These are phyloP conservation scores for Chondrosia reniformis DNA, from an alignment of 37 sponge, comb jelly and placozoan genomes.

Conservation along the genomic window DNA sequence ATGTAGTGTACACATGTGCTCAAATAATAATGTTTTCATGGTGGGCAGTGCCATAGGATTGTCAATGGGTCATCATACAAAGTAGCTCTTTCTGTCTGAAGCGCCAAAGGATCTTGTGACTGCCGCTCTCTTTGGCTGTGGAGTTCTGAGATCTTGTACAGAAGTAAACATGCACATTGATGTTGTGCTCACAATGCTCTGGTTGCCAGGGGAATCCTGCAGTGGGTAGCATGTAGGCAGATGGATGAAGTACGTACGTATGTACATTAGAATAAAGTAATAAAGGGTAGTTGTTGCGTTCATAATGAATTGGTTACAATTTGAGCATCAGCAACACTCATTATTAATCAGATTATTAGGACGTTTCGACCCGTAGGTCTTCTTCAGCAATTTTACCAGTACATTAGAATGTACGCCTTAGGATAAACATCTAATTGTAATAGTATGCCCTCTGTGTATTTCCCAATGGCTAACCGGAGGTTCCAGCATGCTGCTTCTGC, in stretches of 20 bases:
- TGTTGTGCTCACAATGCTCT: conserved; percentile 15
- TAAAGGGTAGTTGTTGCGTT: too few species aligned
- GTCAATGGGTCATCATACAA: conserved; percentile 2
- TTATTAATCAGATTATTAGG: too few species aligned
- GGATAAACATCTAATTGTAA: too few species aligned
- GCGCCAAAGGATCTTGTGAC: conserved; percentile 47
- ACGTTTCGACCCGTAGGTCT: too few species aligned
- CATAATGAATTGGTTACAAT: too few species aligned
- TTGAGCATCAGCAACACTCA: too few species aligned
- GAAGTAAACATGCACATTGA: conserved; percentile 39
- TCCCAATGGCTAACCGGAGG: too few species aligned
- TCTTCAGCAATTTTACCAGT: too few species aligned
- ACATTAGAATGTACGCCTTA: too few species aligned
- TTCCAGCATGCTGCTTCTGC: too few species aligned
- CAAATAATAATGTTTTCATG: background rate
- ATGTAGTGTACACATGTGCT: too few species aligned
- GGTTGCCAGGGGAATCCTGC: conserved; percentile 21
- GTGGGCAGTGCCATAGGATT: conserved; percentile 23
- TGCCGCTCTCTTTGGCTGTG: conserved; percentile 55
- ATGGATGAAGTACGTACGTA: background rate
- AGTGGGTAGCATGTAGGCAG: conserved; percentile 10
- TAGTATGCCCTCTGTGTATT: too few species aligned
- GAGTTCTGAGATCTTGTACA: conserved; percentile 37
- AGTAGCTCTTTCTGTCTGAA: conserved; percentile 27
- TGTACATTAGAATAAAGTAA: background rate